A percentile compares a stretch with the other conserved stretches of the same genome.
Evolutionary conservation across 2,797 vertebrate species (phyloP).

Genomic region (Vireo griseus): DNA sequence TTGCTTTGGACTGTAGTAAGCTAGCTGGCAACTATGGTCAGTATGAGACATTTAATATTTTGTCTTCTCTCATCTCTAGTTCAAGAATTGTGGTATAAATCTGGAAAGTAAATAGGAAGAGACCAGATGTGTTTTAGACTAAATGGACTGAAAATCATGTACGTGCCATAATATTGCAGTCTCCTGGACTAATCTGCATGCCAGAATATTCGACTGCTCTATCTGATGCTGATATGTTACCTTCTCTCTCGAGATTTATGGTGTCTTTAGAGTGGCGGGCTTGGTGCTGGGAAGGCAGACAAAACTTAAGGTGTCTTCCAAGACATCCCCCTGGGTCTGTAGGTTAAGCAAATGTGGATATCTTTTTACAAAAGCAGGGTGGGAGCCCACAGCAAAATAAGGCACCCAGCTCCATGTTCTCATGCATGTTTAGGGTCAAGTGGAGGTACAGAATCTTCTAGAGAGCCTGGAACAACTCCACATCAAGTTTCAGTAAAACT

Average conservation of each 20-base stretch:
- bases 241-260: not conserved
- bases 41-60: not conserved
- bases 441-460: not conserved
- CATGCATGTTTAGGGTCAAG: not conserved
- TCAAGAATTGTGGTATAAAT: not conserved
- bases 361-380: not conserved
- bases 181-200: not conserved
- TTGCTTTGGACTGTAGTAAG: not conserved
- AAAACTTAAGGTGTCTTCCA: not conserved
- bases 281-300: not conserved
- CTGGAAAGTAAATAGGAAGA: not conserved
- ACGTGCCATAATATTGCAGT: not conserved
- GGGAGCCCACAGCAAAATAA: not conserved
- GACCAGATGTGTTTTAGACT: not conserved
- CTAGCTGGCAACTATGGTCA: not conserved
- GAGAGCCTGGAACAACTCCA: not conserved
- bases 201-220: not conserved
- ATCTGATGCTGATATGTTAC: accelerated
- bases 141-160: not conserved
- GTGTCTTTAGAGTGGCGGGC: not conserved
- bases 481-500: not conserved
- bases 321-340: not conserved
- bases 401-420: not conserved
- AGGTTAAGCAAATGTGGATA: not conserved
- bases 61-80: not conserved